A percentile compares a stretch with the other conserved stretches of the same genome.
phyloP scores from a whole-genome alignment of 1,140 invertebrate genomes.

The Ptiloglossa arizonensis region DNA sequence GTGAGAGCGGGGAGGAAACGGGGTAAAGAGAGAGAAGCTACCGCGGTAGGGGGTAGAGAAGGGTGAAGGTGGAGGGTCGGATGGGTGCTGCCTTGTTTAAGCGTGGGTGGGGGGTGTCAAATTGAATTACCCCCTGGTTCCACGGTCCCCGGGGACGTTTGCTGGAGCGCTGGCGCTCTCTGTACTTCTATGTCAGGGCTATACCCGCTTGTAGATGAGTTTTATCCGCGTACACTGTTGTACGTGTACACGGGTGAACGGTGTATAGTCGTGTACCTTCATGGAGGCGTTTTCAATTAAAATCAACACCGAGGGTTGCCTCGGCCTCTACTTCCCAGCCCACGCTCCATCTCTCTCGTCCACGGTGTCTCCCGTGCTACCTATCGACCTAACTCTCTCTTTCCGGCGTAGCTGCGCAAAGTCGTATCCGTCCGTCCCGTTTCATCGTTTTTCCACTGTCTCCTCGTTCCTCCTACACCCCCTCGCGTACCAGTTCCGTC shows the following conservation, averaged over 20 bases:
- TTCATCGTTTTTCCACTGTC: neutral
- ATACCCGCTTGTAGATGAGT: constrained; percentile 43
- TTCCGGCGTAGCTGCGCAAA: constrained; percentile 34
- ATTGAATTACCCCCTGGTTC: constrained; percentile 78
- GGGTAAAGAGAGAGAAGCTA: constrained; percentile 53
- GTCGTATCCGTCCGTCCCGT: constrained; percentile 11
- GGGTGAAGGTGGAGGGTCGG: constrained; percentile 54
- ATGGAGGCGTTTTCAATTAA: constrained; percentile 78
- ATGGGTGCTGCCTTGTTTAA: constrained; percentile 80
- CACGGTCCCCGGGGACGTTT: constrained; percentile 75
- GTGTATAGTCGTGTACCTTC: constrained; percentile 56
- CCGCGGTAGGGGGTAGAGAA: constrained; percentile 4
- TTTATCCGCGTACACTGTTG: constrained; percentile 50
- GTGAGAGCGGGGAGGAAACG: constrained; percentile 46
- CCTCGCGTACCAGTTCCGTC: too few species aligned
- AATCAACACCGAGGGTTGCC: constrained; percentile 71
- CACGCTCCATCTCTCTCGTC: constrained; percentile 5
- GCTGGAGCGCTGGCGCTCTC: constrained; percentile 68
- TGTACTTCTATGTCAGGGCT: constrained; percentile 51
- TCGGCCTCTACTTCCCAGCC: constrained; percentile 6
- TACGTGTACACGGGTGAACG: constrained; percentile 27
- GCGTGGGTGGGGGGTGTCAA: constrained; percentile 80
- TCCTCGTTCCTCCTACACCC: too few species aligned
- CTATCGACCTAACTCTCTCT: constrained; percentile 20
- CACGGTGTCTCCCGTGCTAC: neutral